Base-by-base conservation (phyloP, 2,888 invertebrate species). In the Actias luna region DNA sequence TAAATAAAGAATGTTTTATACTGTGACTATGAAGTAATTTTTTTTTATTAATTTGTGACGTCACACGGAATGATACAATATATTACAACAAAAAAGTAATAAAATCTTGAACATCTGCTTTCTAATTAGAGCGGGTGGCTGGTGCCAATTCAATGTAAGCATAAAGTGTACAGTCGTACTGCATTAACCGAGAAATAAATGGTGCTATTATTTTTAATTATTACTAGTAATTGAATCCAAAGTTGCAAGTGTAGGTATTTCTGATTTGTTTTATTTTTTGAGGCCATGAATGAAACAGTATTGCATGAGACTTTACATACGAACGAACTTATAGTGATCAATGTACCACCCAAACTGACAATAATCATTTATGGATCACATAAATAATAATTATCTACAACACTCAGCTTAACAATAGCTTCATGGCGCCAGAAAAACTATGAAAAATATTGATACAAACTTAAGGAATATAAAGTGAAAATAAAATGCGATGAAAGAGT, bases 41-140 rank as follows among this genome's bases (percentile, higher is more conserved):
- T 42, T 59, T 59, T 52, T 25, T 36, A 27, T 29, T 14, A 60
- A 46, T 42, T 27, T 36, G n/a, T 31, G 10, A 59, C 59, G 22
- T 39, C 29, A 60, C 35, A 39, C 35, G 39, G 5, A n/a, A n/a
- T 50, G 52, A 57, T 18, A n/a, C 31, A 16, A 33, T 60, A 29
- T 29, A 27, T 22, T 39, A 36, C 18, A 18, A 58, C 46, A 31
- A 29, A 33, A 14, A 29, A 29, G 63, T 66, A 65, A 66, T 63
- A 65, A 68, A 66, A 66, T 69, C 63, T 58, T 60, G 62, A 63
- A 64, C 69, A 69, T 67, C 69, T 67, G 69, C 62, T 63, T 64
- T 65, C 61, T 64, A 65, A 67, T 60, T 62, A 64, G 64, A 64
- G 63, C 64, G 64, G 64, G 55, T 52, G 66, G 65, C 61, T 58